Evolutionary conservation across 2,888 invertebrate species (phyloP).

Genomic region (Nemotelus nigrinus): DNA sequence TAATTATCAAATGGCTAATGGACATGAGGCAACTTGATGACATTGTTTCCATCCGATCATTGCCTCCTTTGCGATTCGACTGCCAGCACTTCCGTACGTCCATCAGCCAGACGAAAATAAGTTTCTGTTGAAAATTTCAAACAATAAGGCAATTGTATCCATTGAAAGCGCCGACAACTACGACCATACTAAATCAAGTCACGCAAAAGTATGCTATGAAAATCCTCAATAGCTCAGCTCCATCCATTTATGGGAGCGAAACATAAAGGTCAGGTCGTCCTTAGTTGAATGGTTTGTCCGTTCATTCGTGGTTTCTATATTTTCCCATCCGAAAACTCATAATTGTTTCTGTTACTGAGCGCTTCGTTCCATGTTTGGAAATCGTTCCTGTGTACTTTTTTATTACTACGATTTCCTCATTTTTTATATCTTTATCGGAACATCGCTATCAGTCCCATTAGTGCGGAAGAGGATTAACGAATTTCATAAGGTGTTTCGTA

Average conservation of each 20-base stretch:
- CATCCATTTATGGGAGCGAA: not conserved
- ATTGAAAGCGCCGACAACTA: constrained; percentile 36
- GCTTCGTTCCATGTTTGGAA: not conserved
- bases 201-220: constrained; percentile 32
- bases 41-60: constrained; percentile 23
- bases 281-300: no score
- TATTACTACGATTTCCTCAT: constrained; percentile 39
- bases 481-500: constrained; percentile 35
- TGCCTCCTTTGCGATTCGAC: not conserved
- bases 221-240: not conserved
- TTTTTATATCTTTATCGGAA: constrained; percentile 42
- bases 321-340: constrained; percentile 7
- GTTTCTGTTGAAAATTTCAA: constrained; percentile 37
- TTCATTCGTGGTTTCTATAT: no score
- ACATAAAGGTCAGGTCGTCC: constrained; percentile 17
- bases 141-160: constrained; percentile 40
- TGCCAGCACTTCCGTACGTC: not conserved
- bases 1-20: constrained; percentile 42
- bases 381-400: constrained; percentile 18
- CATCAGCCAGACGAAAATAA: constrained; percentile 28
- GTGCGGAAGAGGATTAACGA: constrained; percentile 7
- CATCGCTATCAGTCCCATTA: constrained; percentile 36
- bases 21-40: constrained; percentile 37
- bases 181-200: constrained; percentile 42
- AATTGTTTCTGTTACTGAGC: constrained; percentile 31